Conservation (phyloP, 2,797 vertebrate species). For the Botia almorhae region DNA sequence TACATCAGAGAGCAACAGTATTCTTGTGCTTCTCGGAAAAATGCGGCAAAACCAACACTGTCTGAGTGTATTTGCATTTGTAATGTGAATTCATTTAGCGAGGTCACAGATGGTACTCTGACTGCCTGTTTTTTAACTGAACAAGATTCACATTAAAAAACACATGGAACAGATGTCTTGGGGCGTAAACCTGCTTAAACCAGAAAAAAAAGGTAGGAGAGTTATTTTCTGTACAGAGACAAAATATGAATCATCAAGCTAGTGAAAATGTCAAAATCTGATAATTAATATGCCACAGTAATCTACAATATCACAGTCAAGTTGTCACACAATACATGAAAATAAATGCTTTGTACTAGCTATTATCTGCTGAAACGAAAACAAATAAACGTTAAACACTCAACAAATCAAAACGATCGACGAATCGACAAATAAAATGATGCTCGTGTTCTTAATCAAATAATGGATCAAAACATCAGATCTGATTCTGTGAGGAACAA, state of each 20-base stretch:
- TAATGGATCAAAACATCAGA: not conserved
- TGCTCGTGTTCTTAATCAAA: no score
- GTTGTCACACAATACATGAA: not conserved
- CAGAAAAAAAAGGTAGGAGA: not conserved
- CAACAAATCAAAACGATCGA: no score
- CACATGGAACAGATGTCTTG: not conserved
- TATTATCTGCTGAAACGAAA: no score
- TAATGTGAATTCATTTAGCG: not conserved
- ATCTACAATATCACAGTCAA: not conserved
- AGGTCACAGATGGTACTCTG: not conserved
- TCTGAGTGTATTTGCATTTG: slow-evolving; percentile 6
- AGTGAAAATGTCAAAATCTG: not conserved
- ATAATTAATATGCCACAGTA: not conserved
- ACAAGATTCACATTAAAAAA: not conserved
- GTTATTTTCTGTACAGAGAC: not conserved
- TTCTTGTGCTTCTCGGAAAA: not conserved
- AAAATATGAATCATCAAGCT: not conserved
- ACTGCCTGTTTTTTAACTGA: not conserved
- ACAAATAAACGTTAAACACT: no score
- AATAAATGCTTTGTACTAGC: no score
- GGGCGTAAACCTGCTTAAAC: not conserved
- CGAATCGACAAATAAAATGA: no score
- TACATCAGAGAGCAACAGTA: not conserved
- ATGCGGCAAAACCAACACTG: not conserved
- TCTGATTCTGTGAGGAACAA: slow-evolving; percentile 14